phyloP scores from a whole-genome alignment of 2,888 invertebrate species.

The Ophion ventricosus region DNA sequence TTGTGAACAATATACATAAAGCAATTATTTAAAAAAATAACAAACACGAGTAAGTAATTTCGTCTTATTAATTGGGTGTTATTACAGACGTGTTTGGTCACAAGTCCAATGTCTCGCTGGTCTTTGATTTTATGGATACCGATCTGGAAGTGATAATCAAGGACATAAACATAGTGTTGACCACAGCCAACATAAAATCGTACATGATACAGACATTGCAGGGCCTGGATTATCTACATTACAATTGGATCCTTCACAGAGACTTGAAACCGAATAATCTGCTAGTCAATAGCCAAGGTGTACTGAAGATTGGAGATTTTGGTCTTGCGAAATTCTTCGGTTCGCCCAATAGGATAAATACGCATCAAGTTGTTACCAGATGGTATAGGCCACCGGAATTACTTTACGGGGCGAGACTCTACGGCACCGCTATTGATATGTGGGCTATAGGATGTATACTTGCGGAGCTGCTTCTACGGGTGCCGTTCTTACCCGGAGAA shows the following conservation, averaged over 20 bases:
- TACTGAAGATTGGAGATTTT: slow-evolving; percentile 99
- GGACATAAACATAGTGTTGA: slow-evolving; percentile 93
- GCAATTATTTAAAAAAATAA: neutral
- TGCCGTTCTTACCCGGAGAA: slow-evolving; percentile 98
- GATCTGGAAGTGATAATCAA: slow-evolving; percentile 98
- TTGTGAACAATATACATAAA: neutral
- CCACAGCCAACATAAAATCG: slow-evolving; percentile 96
- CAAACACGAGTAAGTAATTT: neutral
- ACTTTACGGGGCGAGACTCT: slow-evolving; percentile 96
- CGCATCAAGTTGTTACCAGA: slow-evolving; percentile 98
- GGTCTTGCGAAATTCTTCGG: slow-evolving; percentile 99
- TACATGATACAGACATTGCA: slow-evolving; percentile 97
- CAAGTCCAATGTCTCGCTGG: slow-evolving; percentile 98
- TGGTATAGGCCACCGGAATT: slow-evolving; percentile 98
- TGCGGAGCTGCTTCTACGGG: slow-evolving; percentile 95
- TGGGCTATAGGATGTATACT: slow-evolving; percentile 99
- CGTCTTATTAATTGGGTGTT: neutral
- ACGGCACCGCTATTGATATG: slow-evolving; percentile 98
- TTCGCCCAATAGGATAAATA: slow-evolving; percentile 97
- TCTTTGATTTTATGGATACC: slow-evolving; percentile 99
- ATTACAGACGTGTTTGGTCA: slow-evolving; percentile 97
- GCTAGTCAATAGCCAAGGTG: slow-evolving; percentile 94
- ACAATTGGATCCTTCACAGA: slow-evolving; percentile 98
- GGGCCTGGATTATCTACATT: slow-evolving; percentile 97
- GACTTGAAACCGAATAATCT: slow-evolving; percentile 99